These are phyloP conservation scores for Spheniscus humboldti DNA, from an alignment of 2,797 vertebrate species.

Conservation along the genomic window DNA sequence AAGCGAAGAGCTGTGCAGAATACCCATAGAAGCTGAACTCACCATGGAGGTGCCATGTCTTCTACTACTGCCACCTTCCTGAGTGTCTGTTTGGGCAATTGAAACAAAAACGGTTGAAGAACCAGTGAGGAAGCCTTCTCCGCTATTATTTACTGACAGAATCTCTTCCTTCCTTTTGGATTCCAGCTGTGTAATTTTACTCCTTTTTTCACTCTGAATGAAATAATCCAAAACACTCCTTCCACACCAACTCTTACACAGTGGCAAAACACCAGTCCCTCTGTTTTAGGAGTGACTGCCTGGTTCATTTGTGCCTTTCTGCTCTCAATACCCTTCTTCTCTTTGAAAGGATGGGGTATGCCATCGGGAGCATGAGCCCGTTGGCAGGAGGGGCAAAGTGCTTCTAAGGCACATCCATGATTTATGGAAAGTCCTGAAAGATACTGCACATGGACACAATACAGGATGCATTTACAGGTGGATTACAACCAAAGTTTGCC, in stretches of 20 bases:
- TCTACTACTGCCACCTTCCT: constrained; percentile 82
- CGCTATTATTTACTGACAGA: not conserved
- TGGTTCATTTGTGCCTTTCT: not conserved
- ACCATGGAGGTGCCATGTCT: constrained; percentile 87
- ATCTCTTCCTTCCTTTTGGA: not conserved
- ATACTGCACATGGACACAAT: not conserved
- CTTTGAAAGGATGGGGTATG: not conserved
- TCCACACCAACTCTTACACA: not conserved
- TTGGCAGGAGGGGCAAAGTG: not conserved
- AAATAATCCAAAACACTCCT: not conserved
- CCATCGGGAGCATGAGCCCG: not conserved
- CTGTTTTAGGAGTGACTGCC: not conserved
- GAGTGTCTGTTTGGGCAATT: constrained; percentile 77
- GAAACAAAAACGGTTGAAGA: not conserved
- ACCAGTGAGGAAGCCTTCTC: not conserved
- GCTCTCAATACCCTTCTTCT: not conserved
- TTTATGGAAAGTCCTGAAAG: not conserved
- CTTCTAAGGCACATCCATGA: not conserved
- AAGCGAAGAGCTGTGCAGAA: constrained; percentile 77
- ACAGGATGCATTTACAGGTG: not conserved
- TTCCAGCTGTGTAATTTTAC: not conserved
- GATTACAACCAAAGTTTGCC: not conserved
- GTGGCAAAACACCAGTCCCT: not conserved
- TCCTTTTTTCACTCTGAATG: not conserved
- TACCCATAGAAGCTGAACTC: constrained; percentile 79